Conservation (phyloP, 2,797 vertebrate species). For the Bufotes viridis region DNA sequence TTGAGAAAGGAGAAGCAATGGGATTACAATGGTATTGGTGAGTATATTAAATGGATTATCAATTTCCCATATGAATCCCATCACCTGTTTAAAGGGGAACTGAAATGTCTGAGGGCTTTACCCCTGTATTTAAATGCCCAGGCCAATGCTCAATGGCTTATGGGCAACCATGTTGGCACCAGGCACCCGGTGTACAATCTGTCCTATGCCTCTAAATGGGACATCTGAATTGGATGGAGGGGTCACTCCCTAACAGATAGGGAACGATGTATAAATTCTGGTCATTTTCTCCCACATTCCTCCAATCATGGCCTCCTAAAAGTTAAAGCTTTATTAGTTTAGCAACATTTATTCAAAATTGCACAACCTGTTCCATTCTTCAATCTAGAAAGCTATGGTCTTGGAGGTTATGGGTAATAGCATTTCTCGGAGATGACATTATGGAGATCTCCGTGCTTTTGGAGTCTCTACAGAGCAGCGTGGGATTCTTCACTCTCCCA, state of each 20-base stretch:
- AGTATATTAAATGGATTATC: too few relatives aligned
- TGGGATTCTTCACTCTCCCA: slow-evolving; percentile 30
- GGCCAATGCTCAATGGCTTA: too few relatives aligned
- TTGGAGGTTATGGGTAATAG: slow-evolving; percentile 40
- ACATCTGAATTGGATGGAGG: neutral
- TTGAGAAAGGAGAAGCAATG: too few relatives aligned
- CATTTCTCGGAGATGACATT: slow-evolving; percentile 59
- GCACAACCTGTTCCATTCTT: neutral
- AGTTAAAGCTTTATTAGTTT: neutral
- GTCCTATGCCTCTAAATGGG: too few relatives aligned
- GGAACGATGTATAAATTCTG: neutral
- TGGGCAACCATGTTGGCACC: too few relatives aligned
- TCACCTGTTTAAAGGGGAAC: too few relatives aligned
- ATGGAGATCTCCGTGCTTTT: slow-evolving; percentile 1
- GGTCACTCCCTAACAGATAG: neutral
- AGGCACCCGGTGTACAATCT: too few relatives aligned
- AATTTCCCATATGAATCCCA: too few relatives aligned
- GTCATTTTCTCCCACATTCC: neutral
- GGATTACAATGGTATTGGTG: too few relatives aligned
- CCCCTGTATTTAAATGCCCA: too few relatives aligned
- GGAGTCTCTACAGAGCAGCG: neutral
- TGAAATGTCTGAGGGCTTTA: too few relatives aligned
- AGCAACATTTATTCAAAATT: neutral
- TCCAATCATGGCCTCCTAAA: neutral
- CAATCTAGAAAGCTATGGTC: neutral